Base-by-base conservation (phyloP, 2,113 vertebrate species). In the Oncorhynchus gorbuscha region DNA sequence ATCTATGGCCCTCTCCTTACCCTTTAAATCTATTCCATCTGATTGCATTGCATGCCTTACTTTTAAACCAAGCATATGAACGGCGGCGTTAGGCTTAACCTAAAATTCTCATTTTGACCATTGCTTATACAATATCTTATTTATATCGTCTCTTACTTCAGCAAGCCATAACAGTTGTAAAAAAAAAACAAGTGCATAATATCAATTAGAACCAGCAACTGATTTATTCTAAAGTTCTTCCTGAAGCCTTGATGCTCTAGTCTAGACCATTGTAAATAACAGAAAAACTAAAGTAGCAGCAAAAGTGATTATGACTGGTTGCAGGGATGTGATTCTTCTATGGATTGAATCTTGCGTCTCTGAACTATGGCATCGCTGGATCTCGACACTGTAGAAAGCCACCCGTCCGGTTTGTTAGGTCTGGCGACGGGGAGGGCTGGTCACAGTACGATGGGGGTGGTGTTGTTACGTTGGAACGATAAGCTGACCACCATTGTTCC, bases 121-220 rank as follows among this genome's bases (percentile, higher is more conserved):
- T 80, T 83, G 79, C 83, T 87, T 83, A 89, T 69, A 81, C 70
- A 81, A 80, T 75, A 86, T 72, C 59, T 75, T 82, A 70, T 49
- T 48, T 51, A 75, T 26, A 20, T 30, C 26, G 58, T 84, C 82
- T 28, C 82, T 90, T 86, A 87, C 78, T 69, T 88, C 77, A 78
- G 71, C 82, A 87, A 85, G 73, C 68, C 70, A 32, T 84, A 85
- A 89, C 77, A 85, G 79, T 88, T 79, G 79, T 87, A 90, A 87
- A 89, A 89, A 84, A 77, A 80, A 73, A n/a, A n/a, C 91, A 92
- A 92, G 91, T 92, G 91, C 89, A 91, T 90, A 84, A 88, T 81
- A 84, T 88, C 78, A 81, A 85, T 83, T 84, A 86, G 80, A 90
- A 84, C 78, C 79, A 39, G 32, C 59, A 82, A 88, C 83, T 87